phyloP scores from a whole-genome alignment of 35 echinoderm and acorn worm species.

The Lytechinus variegatus region DNA sequence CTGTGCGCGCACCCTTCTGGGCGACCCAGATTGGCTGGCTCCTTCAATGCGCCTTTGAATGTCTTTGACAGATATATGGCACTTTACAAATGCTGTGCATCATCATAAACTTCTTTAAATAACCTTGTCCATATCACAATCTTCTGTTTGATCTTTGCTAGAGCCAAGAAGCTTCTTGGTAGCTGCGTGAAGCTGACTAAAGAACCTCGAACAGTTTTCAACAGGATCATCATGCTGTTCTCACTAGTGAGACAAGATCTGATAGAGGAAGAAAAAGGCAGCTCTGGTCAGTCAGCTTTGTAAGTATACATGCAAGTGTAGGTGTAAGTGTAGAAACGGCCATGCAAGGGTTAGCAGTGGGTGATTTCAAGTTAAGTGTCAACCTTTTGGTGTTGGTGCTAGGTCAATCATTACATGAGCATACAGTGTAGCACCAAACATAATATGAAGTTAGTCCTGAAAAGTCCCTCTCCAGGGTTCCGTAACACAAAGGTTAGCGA shows the following conservation, averaged over 20 bases:
- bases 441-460: no score
- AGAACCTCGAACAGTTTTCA: slow-evolving; percentile 72
- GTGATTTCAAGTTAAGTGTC: not conserved
- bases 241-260: slow-evolving; percentile 61
- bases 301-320: slow-evolving; percentile 47
- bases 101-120: no score
- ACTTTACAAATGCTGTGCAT: no score
- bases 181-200: slow-evolving; percentile 71
- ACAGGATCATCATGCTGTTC: slow-evolving; percentile 85
- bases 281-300: slow-evolving; percentile 82
- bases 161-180: slow-evolving; percentile 78
- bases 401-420: not conserved
- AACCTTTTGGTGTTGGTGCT: not conserved
- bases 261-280: slow-evolving; percentile 86
- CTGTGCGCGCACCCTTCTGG: no score
- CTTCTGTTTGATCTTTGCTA: slow-evolving; percentile 5
- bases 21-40: no score
- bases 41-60: no score
- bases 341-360: not conserved
- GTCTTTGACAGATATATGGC: no score
- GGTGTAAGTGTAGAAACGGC: no score
- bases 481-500: no score
- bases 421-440: no score
- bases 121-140: not conserved
- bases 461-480: no score